Conservation (phyloP, 2,888 invertebrate species). For the Omphaloscelis lunosa region DNA sequence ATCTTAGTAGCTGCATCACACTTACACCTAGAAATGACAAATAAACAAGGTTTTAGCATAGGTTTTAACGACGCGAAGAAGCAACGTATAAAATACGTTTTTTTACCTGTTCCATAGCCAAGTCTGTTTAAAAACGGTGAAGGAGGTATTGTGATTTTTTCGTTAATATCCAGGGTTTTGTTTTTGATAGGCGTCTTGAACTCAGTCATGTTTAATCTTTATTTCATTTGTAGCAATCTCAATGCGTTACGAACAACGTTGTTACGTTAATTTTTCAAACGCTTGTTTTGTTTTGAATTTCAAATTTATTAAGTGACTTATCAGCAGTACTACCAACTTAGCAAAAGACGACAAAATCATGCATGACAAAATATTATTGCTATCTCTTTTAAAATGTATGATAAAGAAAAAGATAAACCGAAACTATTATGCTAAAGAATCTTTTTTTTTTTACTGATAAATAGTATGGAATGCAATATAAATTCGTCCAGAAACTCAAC, state of each 20-base stretch:
- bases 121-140: conserved; percentile 94
- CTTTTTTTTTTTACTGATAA: background rate
- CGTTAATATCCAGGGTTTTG: conserved; percentile 70
- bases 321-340: conserved; percentile 23
- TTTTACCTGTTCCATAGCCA: conserved; percentile 94
- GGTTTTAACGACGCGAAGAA: background rate
- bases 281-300: conserved; percentile 39
- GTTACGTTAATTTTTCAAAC: conserved; percentile 16
- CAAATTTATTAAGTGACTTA: conserved; percentile 17
- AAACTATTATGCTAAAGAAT: background rate
- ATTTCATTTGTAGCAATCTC: background rate
- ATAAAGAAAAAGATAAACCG: conserved; percentile 1
- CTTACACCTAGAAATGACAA: conserved; percentile 91
- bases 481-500: conserved; percentile 23
- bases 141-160: conserved; percentile 91
- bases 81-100: background rate
- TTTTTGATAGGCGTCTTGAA: conserved; percentile 86
- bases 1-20: conserved; percentile 94
- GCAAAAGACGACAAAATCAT: background rate
- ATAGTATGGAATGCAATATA: background rate
- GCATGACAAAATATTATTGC: background rate
- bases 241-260: background rate
- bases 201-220: conserved; percentile 76
- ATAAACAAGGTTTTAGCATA: background rate
- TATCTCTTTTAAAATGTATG: background rate